Conservation (phyloP, 2,888 invertebrate genomes). For the Eupithecia vulgata region DNA sequence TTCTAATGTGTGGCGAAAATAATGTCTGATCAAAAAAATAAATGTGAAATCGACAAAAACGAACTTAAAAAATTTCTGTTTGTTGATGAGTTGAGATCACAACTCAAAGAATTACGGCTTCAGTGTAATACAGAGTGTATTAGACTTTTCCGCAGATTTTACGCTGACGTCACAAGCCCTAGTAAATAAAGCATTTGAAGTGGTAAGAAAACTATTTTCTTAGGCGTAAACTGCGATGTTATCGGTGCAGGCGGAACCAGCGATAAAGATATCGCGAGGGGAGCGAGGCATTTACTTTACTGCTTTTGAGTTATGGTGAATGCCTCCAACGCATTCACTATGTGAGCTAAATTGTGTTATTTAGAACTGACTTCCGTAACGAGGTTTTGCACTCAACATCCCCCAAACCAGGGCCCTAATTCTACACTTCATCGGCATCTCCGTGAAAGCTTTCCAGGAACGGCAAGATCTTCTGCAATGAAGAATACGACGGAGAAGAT, state of each 20-base stretch:
- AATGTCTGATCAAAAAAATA: no score
- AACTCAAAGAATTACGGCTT: not conserved
- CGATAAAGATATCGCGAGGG: slow-evolving; percentile 41
- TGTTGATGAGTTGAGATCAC: not conserved
- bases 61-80: no score
- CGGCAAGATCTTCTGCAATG: no score
- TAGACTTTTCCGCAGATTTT: not conserved
- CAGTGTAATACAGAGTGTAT: not conserved
- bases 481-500: no score
- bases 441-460: no score
- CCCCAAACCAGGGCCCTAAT: no score
- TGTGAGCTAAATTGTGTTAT: not conserved
- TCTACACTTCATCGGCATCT: no score
- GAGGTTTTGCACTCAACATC: not conserved
- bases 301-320: slow-evolving; percentile 11
- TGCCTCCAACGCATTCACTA: not conserved
- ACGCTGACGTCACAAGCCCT: slow-evolving; percentile 3
- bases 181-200: slow-evolving; percentile 48
- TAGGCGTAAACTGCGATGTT: slow-evolving; percentile 58
- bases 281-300: slow-evolving; percentile 22
- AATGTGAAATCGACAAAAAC: no score
- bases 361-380: not conserved
- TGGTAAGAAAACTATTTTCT: slow-evolving; percentile 52
- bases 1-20: no score
- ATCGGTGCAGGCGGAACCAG: slow-evolving; percentile 50